Evolutionary conservation across 92 coral and sea anemone genomes (phyloP).

Genomic region (Scolanthus callimorphus): DNA sequence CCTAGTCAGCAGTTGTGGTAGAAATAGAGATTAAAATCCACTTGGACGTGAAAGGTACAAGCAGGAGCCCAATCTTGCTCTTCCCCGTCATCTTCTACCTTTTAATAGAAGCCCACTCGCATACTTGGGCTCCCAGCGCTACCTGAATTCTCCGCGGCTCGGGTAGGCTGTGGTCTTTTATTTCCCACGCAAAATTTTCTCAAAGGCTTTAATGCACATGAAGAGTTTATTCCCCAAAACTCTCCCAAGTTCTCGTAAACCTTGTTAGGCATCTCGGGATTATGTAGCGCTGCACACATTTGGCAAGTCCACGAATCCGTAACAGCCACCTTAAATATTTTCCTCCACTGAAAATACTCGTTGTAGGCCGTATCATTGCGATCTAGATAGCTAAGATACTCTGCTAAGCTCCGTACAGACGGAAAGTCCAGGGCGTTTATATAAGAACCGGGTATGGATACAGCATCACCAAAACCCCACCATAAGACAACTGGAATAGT

Average conservation of each 20-base stretch:
- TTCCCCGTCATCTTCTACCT: no score
- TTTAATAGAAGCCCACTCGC: no score
- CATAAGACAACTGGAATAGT: constrained; percentile 89
- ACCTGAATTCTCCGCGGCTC: no score
- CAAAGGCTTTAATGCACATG: no score
- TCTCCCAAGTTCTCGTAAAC: constrained; percentile 8
- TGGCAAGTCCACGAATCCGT: constrained; percentile 83
- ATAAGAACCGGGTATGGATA: constrained; percentile 89
- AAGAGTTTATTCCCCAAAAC: constrained; percentile 9
- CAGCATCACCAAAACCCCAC: constrained; percentile 52
- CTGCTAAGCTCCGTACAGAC: constrained; percentile 56
- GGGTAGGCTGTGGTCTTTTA: background rate
- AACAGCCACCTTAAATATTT: constrained; percentile 31
- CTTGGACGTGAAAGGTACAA: no score
- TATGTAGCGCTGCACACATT: constrained; percentile 68
- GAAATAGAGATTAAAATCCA: no score
- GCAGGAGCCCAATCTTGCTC: no score
- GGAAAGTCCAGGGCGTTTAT: constrained; percentile 73
- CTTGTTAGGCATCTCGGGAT: constrained; percentile 12
- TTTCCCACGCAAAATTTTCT: no score
- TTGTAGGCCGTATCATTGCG: constrained; percentile 77
- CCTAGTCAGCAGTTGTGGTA: no score
- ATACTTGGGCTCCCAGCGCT: no score
- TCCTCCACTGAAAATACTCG: constrained; percentile 81
- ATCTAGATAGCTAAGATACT: constrained; percentile 49